phyloP scores from a whole-genome alignment of 2,797 vertebrate species.

The Pangasius mekongensis region DNA sequence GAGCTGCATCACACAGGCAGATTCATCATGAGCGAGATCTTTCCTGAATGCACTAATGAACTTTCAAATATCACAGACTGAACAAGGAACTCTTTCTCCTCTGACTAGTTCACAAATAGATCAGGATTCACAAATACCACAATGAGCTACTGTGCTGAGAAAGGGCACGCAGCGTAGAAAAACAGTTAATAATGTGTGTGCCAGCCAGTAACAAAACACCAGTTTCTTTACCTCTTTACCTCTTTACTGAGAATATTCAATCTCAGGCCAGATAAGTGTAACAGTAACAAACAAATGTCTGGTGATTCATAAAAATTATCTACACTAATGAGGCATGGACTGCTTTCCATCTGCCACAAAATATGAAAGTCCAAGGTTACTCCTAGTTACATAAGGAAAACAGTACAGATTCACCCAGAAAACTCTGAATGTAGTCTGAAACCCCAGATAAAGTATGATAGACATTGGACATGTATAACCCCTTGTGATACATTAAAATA shows the following conservation, averaged over 20 bases:
- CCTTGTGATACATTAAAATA: neutral
- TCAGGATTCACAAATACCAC: neutral
- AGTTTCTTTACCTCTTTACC: neutral
- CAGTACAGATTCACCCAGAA: neutral
- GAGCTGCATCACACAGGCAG: neutral
- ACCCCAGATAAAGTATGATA: neutral
- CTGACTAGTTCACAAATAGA: neutral
- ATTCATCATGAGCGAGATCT: neutral
- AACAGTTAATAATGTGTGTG: neutral
- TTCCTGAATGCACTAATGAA: neutral
- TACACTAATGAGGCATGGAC: too few relatives aligned
- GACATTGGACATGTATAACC: neutral
- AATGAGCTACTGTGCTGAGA: neutral
- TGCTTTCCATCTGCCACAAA: neutral
- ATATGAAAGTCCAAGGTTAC: neutral
- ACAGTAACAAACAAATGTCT: neutral
- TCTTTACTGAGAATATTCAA: neutral
- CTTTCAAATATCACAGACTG: neutral
- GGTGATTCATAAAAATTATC: neutral
- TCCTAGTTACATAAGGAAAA: neutral
- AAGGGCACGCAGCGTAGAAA: neutral
- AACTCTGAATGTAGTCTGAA: neutral
- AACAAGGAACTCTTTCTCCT: neutral
- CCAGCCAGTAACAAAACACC: neutral
- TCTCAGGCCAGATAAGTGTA: neutral